Base-by-base conservation (phyloP, 2,797 vertebrate genomes). In the Zalophus californianus region DNA sequence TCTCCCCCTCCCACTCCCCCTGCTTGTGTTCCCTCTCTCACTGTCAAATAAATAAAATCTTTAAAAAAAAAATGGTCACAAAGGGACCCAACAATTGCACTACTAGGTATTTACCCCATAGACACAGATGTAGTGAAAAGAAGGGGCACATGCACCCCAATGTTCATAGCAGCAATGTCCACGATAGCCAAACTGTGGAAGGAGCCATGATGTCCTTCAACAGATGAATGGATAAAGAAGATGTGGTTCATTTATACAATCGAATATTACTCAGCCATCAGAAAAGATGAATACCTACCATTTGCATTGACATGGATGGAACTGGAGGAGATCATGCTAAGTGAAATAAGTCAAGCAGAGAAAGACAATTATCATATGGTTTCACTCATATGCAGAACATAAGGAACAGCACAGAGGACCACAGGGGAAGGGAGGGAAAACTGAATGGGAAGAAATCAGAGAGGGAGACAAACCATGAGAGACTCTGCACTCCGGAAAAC, bases 51-150 rank as follows among this genome's bases (percentile, higher is more conserved):
- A 38, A 38, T 38, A 38, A 38, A 38, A 38, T 38, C 38, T 38
- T 38, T 3, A 38, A 38, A 38, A 35, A 38, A 38, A 86, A 95
- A 97, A 91, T 25, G 60, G 79, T 35, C 58, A 97, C 25, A 32
- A 89, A 94, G n/a, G 18, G 1, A 64, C 62, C 29, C 29, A 64
- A 29, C 29, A 66, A 66, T n/a, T 66, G 32, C 29, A 66, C 32
- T n/a, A 66, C 62, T 66, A 66, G 32, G 32, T n/a, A 66, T 66
- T 66, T 66, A n/a, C 15, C 14, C 29, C 62, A 64, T 32, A 64
- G 62, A 64, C 16, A 32, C 62, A 66, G 29, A 66, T 66, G 29
- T n/a, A 66, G 7, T 32, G 32, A 66, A 66, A 66, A n/a, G 62
- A 66, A 66, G 32, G 32, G 62, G 29, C 62, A 66, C 14, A n/a